Base-by-base conservation (phyloP, 1,140 invertebrate genomes). In the Delia radicum region DNA sequence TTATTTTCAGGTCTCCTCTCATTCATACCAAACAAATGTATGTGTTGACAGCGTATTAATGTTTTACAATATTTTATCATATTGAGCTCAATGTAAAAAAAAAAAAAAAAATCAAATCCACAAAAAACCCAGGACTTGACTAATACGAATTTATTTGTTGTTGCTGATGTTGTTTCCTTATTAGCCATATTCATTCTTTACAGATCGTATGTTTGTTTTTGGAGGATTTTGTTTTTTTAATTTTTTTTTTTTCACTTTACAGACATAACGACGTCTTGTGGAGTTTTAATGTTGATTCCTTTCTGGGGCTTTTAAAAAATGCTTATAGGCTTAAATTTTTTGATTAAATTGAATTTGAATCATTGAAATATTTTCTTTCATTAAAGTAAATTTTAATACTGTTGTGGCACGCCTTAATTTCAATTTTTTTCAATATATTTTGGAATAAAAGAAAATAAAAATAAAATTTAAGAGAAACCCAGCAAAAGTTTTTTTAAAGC, bases 11-110 rank as follows among this genome's bases (percentile, higher is more conserved):
- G 13, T 48, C 37, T 18, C n/a, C n/a, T 27, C 29, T 67, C 18
- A n/a, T 26, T 31, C 24, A 21, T 42, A 31, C 29, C 33, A 42
- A 63, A 77, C 73, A 77, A 84, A 84, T 79, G 79, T 78, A 83
- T 79, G 83, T 84, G 83, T 84, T 84, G 83, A 84, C 83, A 84
- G 83, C 80, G 82, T 84, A 83, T 84, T 84, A 84, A 84, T 84
- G 82, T 80, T 48, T 29, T 71, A 79, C 76, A 76, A 84, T 84
- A 83, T 82, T 82, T 84, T 78, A 75, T 73, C 28, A 55, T 62
- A 21, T 33, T 67, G 29, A 24, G 1, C n/a, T 24, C 28, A 13
- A 0, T 12, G 1, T 18, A 27, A 31, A 31, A 31, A 42, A 18
- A 21, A 7, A 2, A n/a, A 42, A 42, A 18, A 21, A 7, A 2